Evolutionary conservation across 2,113 vertebrate species (phyloP).

Genomic region (Rissa tridactyla): DNA sequence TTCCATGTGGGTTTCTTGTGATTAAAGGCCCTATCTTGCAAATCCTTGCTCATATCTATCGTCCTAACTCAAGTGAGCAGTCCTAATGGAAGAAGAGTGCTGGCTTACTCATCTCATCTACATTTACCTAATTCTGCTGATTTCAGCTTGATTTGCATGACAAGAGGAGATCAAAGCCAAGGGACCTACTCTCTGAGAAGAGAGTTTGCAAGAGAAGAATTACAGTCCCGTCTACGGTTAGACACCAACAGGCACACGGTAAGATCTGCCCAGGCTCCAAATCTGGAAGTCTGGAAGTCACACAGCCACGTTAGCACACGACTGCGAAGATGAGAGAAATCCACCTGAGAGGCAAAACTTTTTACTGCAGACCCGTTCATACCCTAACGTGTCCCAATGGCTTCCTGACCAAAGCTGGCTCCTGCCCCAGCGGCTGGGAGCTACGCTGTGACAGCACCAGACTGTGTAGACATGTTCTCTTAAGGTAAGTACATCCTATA

Average conservation of each 20-base stretch:
- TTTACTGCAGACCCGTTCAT: neutral
- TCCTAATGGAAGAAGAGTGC: neutral
- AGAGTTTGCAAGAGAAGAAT: neutral
- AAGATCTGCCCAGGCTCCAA: neutral
- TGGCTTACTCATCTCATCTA: neutral
- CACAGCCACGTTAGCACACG: neutral
- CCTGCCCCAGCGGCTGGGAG: neutral
- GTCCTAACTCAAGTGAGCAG: neutral
- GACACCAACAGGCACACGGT: neutral
- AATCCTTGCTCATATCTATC: neutral
- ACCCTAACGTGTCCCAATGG: neutral
- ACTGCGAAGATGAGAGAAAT: neutral
- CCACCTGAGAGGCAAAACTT: neutral
- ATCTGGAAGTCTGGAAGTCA: neutral
- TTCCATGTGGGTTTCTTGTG: conserved; percentile 27
- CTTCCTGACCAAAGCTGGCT: neutral
- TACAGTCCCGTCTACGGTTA: neutral
- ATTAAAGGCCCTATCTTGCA: conserved; percentile 16
- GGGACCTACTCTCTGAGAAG: neutral
- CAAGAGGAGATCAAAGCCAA: neutral
- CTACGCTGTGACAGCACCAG: neutral
- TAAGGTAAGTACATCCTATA: neutral
- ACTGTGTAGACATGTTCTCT: neutral
- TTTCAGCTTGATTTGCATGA: conserved; percentile 3
- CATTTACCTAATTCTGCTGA: neutral